Base-by-base conservation (phyloP, 2,797 vertebrate genomes). In the Gymnoscopelus microlampas region DNA sequence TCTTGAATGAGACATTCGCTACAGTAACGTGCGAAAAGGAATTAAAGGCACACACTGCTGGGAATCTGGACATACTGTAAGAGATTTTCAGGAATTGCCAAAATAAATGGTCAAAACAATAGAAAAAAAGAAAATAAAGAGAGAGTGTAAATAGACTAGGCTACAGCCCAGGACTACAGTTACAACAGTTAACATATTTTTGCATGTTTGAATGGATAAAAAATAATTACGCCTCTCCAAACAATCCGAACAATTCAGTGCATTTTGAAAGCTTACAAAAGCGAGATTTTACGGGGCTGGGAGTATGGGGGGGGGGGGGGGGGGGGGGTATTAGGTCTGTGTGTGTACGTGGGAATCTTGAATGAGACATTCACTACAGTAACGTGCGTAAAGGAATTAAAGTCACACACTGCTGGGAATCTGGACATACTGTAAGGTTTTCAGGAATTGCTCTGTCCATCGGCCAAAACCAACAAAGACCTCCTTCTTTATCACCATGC, bases 391-490 rank as follows among this genome's bases (percentile, higher is more conserved):
- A 39, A 68, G 1, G 4, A 63, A n/a, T 53, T 61, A 74, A 66
- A 5, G 70, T 60, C 72, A 55, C 68, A 60, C 65, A 73, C 51
- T 77, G 49, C 63, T 77, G 66, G 70, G 69, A 86, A 78, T 44
- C 60, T 62, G 53, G 44, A 68, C 48, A 76, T 58, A 44, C 7
- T 44, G 39, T 44, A 44, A 71, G 61, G 73, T 78, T 72, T 68
- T 76, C 74, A 47, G 29, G 51, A 66, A 76, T 48, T 53, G 51
- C 79, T 53, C n/a, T 47, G 26, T 76, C 44, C 51, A 75, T 78
- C 73, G 74, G 80, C 84, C 82, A 91, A 87, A 86, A 74, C 76
- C 78, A 91, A 92, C 85, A 91, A 29, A 83, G 35, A 56, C 32
- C 68, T 70, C 0, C 6, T 73, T n/a, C 78, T 74, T 68, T 71